These are phyloP conservation scores for Nebria salina DNA, from an alignment of 2,888 invertebrate species.

Conservation along the genomic window DNA sequence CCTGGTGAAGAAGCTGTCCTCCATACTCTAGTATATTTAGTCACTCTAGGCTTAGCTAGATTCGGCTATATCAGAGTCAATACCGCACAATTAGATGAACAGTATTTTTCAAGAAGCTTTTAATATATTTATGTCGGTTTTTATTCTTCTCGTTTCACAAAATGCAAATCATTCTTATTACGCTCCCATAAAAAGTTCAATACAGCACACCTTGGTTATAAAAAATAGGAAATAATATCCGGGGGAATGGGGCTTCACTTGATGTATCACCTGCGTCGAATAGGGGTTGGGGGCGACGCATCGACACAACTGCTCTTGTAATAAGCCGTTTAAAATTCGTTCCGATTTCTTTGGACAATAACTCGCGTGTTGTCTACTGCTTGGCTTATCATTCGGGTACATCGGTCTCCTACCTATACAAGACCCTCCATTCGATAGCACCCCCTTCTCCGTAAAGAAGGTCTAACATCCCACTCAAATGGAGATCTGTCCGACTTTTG, in stretches of 20 bases:
- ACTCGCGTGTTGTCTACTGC: conserved; percentile 6
- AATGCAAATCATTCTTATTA: neutral
- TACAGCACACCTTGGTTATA: neutral
- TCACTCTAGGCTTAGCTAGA: too few relatives aligned
- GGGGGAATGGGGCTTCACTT: neutral
- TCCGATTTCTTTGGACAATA: conserved; percentile 10
- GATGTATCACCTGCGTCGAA: neutral
- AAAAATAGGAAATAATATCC: neutral
- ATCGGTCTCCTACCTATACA: neutral
- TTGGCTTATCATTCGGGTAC: neutral
- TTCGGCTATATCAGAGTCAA: too few relatives aligned
- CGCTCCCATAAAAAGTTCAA: neutral
- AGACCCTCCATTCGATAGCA: neutral
- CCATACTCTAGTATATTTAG: too few relatives aligned
- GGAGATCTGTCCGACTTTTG: neutral
- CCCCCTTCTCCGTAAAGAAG: neutral
- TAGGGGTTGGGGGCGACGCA: neutral
- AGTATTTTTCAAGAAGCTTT: too few relatives aligned
- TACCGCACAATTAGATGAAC: too few relatives aligned
- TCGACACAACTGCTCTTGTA: neutral
- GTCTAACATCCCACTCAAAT: neutral
- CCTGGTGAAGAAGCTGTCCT: too few relatives aligned
- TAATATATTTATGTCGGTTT: too few relatives aligned
- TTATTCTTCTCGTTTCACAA: too few relatives aligned
- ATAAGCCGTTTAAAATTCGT: conserved; percentile 4